These are phyloP conservation scores for Lagenorhynchus albirostris DNA, from an alignment of 2,113 vertebrate genomes.

Conservation along the genomic window DNA sequence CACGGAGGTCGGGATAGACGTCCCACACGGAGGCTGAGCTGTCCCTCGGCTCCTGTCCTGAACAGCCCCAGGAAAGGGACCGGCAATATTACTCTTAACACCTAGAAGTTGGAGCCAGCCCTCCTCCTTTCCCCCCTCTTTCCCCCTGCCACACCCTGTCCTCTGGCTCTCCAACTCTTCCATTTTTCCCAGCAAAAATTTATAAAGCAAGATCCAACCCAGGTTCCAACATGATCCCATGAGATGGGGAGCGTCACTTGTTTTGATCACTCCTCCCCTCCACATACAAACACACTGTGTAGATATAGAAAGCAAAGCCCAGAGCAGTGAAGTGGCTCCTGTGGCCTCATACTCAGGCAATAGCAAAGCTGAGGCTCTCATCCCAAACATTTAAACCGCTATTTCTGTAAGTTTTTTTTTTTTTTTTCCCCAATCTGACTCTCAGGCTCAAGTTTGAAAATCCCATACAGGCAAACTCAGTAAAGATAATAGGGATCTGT, in stretches of 20 bases:
- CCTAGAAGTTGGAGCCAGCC: not conserved
- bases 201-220: not conserved
- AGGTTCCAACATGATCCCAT: not conserved
- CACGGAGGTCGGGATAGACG: not conserved
- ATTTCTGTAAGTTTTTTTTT: not conserved
- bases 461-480: not conserved
- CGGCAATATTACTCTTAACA: not conserved
- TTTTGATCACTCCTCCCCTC: not conserved
- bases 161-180: not conserved
- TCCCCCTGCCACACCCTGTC: accelerated
- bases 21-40: not conserved
- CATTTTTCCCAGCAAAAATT: not conserved
- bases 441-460: not conserved
- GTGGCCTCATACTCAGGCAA: not conserved
- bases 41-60: not conserved
- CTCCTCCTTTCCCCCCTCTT: accelerated
- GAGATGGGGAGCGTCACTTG: not conserved
- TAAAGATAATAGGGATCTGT: not conserved
- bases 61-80: not conserved
- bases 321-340: not conserved
- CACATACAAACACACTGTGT: not conserved
- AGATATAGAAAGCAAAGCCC: not conserved
- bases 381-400: not conserved
- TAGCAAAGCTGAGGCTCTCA: not conserved
- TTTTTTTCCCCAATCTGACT: not conserved